Percentiles rank a stretch among this genome's conserved stretches.
phyloP scores from a whole-genome alignment of 2,113 vertebrate genomes.

The Ibidorhyncha struthersii region DNA sequence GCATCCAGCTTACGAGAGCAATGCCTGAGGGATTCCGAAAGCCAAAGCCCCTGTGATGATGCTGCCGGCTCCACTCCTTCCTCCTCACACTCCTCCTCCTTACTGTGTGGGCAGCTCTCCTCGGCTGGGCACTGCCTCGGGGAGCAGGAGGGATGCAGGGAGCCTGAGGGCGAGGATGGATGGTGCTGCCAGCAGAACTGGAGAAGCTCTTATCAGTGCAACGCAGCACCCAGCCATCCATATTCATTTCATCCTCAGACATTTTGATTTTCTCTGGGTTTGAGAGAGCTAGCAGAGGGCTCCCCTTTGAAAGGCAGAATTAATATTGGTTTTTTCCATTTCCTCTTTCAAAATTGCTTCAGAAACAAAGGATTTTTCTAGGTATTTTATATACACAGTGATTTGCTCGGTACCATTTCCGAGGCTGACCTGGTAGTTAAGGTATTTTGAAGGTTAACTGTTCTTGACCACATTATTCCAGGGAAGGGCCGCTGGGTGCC shows the following conservation, averaged over 20 bases:
- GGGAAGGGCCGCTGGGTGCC: not conserved
- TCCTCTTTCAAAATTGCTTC: not conserved
- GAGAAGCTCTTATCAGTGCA: constrained; percentile 33
- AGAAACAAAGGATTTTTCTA: not conserved
- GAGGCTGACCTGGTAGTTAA: not conserved
- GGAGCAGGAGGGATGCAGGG: not conserved
- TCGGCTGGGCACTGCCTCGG: not conserved
- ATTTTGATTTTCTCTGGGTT: constrained; percentile 14
- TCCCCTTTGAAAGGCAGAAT: not conserved
- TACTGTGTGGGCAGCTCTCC: not conserved
- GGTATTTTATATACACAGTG: not conserved
- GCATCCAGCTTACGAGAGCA: not conserved
- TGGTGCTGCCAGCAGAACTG: not conserved
- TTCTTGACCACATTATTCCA: not conserved
- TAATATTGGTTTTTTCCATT: not conserved
- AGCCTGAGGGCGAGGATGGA: fast-evolving
- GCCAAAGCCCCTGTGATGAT: not conserved
- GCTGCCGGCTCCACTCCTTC: not conserved
- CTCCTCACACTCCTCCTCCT: not conserved
- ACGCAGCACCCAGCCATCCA: not conserved
- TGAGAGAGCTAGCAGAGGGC: not conserved
- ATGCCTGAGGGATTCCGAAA: not conserved
- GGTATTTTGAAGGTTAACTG: not conserved
- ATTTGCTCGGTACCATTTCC: not conserved
- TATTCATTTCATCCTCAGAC: constrained; percentile 8